Conservation (phyloP, 1,140 invertebrate genomes). For the Scaptomyza graminum region DNA sequence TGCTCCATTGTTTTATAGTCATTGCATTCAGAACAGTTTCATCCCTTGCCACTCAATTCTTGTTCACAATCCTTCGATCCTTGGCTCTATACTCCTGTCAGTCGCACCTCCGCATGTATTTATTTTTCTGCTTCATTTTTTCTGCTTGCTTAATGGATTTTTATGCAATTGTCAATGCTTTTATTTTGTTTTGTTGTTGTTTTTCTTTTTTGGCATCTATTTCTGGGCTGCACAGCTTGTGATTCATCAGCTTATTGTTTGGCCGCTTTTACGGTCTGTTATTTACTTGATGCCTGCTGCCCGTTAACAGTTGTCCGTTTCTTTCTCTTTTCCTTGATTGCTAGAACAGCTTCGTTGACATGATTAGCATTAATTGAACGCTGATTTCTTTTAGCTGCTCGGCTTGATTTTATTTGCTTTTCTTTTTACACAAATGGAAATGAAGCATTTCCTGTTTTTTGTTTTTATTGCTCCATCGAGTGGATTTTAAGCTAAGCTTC, state of each 20-base stretch:
- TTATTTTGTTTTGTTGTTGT: conserved; percentile 32
- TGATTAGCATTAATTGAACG: conserved; percentile 65
- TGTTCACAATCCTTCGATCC: not conserved
- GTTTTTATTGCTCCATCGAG: not conserved
- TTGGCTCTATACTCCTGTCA: conserved; percentile 5
- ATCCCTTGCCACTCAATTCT: not conserved
- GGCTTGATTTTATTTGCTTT: conserved; percentile 36
- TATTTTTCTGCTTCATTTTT: not conserved
- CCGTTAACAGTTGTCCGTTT: conserved; percentile 18
- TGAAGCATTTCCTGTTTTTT: conserved; percentile 4
- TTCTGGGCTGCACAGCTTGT: not conserved
- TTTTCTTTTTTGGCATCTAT: conserved; percentile 3
- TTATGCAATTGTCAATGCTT: conserved; percentile 26
- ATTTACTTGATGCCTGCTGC: conserved; percentile 40
- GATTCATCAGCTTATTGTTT: conserved; percentile 45
- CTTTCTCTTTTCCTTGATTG: not conserved
- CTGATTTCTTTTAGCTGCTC: conserved; percentile 52
- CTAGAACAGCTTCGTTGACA: conserved; percentile 34
- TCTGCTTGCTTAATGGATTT: conserved; percentile 22
- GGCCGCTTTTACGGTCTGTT: conserved; percentile 50
- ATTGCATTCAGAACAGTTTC: conserved; percentile 42
- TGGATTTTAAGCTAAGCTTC: conserved; percentile 33
- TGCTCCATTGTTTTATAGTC: conserved; percentile 42
- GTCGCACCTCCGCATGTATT: conserved; percentile 9
- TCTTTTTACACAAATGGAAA: conserved; percentile 6